These are phyloP conservation scores for Genyomyrus donnyi DNA, from an alignment of 2,113 vertebrate species.

Conservation along the genomic window DNA sequence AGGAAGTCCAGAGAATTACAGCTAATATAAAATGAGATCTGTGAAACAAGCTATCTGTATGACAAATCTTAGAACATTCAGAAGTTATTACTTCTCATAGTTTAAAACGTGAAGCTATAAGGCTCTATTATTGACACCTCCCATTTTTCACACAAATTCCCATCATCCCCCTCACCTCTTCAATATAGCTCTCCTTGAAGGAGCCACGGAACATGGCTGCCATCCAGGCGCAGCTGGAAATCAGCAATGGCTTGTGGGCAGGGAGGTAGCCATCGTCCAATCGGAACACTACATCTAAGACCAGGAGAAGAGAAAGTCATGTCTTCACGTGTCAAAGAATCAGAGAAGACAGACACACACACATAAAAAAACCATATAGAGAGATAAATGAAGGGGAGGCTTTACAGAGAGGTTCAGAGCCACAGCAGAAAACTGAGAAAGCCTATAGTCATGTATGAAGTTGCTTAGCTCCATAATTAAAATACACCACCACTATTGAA, in stretches of 20 bases:
- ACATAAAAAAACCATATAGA: constrained; percentile 30
- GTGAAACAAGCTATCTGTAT: neutral
- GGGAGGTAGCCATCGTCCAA: constrained; percentile 74
- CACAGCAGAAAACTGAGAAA: constrained; percentile 7
- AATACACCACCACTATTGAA: constrained; percentile 25
- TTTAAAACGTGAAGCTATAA: neutral
- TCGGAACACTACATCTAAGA: constrained; percentile 79
- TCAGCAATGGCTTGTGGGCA: constrained; percentile 81
- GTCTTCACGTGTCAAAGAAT: constrained; percentile 65
- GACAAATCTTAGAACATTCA: too few species aligned
- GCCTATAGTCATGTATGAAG: neutral
- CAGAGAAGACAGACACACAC: constrained; percentile 46
- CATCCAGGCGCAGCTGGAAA: constrained; percentile 87
- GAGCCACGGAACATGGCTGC: constrained; percentile 83
- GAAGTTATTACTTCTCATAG: neutral
- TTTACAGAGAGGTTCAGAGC: constrained; percentile 32
- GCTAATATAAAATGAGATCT: neutral
- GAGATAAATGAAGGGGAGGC: neutral
- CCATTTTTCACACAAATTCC: neutral
- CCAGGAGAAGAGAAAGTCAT: constrained; percentile 64
- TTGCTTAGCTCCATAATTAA: neutral
- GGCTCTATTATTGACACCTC: neutral
- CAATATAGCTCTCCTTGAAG: constrained; percentile 76
- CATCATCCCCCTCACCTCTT: constrained; percentile 60
- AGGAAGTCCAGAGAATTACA: neutral